Base-by-base conservation (phyloP, 2,113 vertebrate species). In the Platysternon megacephalum region DNA sequence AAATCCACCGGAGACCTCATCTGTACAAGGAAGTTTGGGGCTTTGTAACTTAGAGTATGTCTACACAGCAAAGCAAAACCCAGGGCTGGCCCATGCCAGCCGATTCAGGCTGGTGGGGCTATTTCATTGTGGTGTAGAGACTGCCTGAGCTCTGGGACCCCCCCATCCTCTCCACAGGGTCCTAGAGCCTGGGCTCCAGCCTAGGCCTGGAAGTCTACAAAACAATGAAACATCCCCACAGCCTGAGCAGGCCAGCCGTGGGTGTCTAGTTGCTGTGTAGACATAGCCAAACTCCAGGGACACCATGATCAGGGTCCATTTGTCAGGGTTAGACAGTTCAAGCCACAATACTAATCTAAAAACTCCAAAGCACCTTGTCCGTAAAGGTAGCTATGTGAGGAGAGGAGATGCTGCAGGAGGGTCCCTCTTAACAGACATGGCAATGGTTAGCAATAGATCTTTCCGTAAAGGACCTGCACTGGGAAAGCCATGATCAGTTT, bases 361-460 rank as follows among this genome's bases (percentile, higher is more conserved):
- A 39, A 39, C n/a, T n/a, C 65, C 65, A 39, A 39, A 89, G 68
- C 1, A 22, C 17, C 21, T 53, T 12, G 42, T 16, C 24, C 58
- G 39, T 76, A 19, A n/a, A 76, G 55, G 49, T 2, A 1, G 13
- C 51, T 53, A 0, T 0, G 0, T 26, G 85, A 56, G 79, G 26
- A 72, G 46, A 53, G 44, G 56, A 49, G 4, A 21, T 11, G 32
- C 10, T 65, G 65, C 53, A 65, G 39, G 0, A 61, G 49, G 56
- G 76, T 8, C 76, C 55, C 39, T 93, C 48, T 39, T 21, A 19
- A 48, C 61, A 35, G 17, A 21, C n/a, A 35, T 86, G 74, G 80
- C 55, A 39, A 22, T 14, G 26, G 84, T 24, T 0, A 7, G 81
- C 78, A 86, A 46, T 76, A 94, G 79, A 49, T 0, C 4, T 8